phyloP scores from a whole-genome alignment of 2,797 vertebrate genomes.

The Tenualosa thibaudeaui region DNA sequence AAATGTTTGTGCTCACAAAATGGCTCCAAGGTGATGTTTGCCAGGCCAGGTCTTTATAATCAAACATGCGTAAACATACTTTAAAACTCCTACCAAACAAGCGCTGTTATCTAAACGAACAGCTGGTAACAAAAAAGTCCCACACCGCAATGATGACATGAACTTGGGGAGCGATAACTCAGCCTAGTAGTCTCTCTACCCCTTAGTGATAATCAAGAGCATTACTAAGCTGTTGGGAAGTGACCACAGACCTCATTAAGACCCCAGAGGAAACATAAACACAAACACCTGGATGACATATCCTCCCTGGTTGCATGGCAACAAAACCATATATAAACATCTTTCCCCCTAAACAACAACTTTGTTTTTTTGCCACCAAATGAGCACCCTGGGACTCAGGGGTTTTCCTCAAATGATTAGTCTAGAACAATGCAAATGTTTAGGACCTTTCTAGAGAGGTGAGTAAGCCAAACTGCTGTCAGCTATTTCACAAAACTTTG shows the following conservation, averaged over 20 bases:
- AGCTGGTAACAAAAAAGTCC: not conserved
- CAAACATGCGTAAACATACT: not conserved
- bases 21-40: not conserved
- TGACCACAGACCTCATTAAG: not conserved
- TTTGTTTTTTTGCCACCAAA: not conserved
- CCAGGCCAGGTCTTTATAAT: not conserved
- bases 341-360: not conserved
- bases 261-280: not conserved
- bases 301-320: not conserved
- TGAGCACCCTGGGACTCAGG: not conserved
- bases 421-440: not conserved
- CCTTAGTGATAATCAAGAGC: not conserved
- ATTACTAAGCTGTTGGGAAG: not conserved
- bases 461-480: too few species aligned
- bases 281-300: conserved; percentile 4
- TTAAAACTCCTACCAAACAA: not conserved
- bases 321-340: not conserved
- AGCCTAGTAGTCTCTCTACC: not conserved
- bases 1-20: conserved; percentile 19
- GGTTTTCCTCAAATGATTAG: not conserved
- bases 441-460: too few species aligned
- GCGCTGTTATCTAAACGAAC: not conserved
- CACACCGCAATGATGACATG: not conserved
- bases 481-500: too few species aligned
- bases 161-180: not conserved